Conservation (phyloP, 2,888 invertebrate genomes). For the Megastigmus dorsalis region DNA sequence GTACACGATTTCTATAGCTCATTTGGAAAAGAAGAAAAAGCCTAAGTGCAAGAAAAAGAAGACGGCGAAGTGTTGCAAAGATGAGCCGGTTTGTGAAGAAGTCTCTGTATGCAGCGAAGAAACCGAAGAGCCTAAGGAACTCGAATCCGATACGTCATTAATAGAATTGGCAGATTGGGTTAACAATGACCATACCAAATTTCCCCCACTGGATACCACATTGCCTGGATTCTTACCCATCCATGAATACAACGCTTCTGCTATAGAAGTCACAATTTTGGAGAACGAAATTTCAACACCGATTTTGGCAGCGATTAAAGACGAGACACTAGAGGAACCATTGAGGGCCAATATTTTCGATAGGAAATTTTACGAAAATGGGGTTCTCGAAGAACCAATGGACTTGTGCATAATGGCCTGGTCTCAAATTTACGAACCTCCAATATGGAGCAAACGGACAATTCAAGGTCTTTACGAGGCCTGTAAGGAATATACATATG, state of each 20-base stretch:
- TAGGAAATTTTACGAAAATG: slow-evolving; percentile 61
- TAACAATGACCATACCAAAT: slow-evolving; percentile 44
- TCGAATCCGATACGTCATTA: slow-evolving; percentile 56
- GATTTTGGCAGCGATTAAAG: slow-evolving; percentile 59
- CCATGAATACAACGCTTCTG: slow-evolving; percentile 63
- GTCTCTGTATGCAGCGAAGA: neutral
- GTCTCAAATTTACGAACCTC: slow-evolving; percentile 69
- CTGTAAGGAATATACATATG: slow-evolving; percentile 61
- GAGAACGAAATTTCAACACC: slow-evolving; percentile 66
- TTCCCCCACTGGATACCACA: slow-evolving; percentile 54
- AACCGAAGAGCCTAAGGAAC: slow-evolving; percentile 5
- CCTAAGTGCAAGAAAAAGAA: slow-evolving; percentile 26
- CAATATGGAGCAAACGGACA: slow-evolving; percentile 65
- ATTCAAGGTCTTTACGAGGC: slow-evolving; percentile 66
- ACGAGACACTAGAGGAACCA: neutral
- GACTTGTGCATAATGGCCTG: slow-evolving; percentile 71
- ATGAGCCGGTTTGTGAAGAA: neutral
- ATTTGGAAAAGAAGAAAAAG: slow-evolving; percentile 59
- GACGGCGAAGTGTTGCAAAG: slow-evolving; percentile 11
- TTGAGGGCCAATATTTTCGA: slow-evolving; percentile 57
- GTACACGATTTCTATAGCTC: slow-evolving; percentile 64
- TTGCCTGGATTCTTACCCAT: slow-evolving; percentile 62
- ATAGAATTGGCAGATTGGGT: slow-evolving; percentile 66
- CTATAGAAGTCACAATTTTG: slow-evolving; percentile 65
- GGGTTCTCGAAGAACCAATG: slow-evolving; percentile 61